Conservation (phyloP, 2,888 invertebrate species). For the Oscheius myriophilus region DNA sequence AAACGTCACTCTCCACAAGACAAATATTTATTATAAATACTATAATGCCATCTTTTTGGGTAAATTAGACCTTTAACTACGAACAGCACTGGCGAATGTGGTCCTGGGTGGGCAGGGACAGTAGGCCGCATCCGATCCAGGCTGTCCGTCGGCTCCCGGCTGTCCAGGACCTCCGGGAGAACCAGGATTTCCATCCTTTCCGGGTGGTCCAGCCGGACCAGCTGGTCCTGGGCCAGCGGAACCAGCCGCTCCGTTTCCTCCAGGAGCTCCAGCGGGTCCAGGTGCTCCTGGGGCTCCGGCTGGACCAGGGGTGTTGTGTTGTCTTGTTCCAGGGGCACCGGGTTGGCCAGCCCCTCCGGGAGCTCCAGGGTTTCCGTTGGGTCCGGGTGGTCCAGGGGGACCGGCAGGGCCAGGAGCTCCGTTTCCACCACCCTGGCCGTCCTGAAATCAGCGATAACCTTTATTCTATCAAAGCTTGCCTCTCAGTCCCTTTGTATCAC, state of each 20-base stretch:
- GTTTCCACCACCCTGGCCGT: background rate
- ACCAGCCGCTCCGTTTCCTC: slow-evolving; percentile 8
- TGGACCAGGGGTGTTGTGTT: slow-evolving; percentile 13
- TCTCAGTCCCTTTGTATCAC: no score
- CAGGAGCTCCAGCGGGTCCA: slow-evolving; percentile 18
- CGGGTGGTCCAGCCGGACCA: slow-evolving; percentile 4
- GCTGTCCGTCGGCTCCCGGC: background rate
- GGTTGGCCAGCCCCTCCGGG: slow-evolving; percentile 14
- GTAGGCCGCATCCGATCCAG: slow-evolving; percentile 2
- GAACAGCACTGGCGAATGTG: background rate
- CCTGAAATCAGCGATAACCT: no score
- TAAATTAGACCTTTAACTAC: no score
- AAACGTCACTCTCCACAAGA: background rate
- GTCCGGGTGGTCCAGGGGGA: slow-evolving; percentile 2
- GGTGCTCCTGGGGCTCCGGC: slow-evolving; percentile 20
- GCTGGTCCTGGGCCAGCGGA: slow-evolving; percentile 8
- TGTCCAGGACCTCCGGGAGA: slow-evolving; percentile 6
- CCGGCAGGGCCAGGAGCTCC: slow-evolving; percentile 25
- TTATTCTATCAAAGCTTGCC: no score
- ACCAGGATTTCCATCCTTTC: slow-evolving; percentile 16
- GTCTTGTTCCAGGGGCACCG: slow-evolving; percentile 18
- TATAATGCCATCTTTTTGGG: background rate
- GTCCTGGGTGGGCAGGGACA: slow-evolving; percentile 20
- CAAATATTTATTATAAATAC: slow-evolving; percentile 5
- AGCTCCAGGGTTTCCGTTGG: slow-evolving; percentile 5